Base-by-base conservation (phyloP, 2,797 vertebrate species). In the Anguilla anguilla region DNA sequence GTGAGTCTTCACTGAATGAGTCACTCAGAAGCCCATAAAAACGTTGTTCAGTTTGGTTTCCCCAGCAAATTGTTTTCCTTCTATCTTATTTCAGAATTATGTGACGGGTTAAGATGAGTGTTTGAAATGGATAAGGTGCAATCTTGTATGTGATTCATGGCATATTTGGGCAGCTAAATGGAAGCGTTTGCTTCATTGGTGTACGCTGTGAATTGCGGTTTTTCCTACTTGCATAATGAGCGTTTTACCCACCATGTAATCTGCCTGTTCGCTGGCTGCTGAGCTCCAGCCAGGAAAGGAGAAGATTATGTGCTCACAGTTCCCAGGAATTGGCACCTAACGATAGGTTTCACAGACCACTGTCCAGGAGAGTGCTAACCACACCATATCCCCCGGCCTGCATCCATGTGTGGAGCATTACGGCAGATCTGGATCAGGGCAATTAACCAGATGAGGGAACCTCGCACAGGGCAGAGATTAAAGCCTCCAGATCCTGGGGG, bases 231-330 rank as follows among this genome's bases (percentile, higher is more conserved):
- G 67, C 11, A 43, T 79, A 39, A 43, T 35, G 74, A 77, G 72
- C 51, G 51, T 53, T 53, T 53, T 53, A 53, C 35, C 13, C 72
- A 39, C 28, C 35, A 15, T 39, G 25, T 69, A 69, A 69, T 69
- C 64, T 69, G 64, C n/a, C 64, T 69, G 25, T 77, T 77, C 39
- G 72, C 35, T 77, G 72, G n/a, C 72, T 35, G 74, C 74, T 19
- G 31, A 79, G 35, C 74, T 19, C 39, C 6, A 79, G 15, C 31
- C 35, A 79, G 31, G 35, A 77, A 39, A 77, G 17, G 15, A 77
- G 72, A 35, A 15, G 28, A 39, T 77, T 39, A 77, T 69, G 25
- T n/a, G 64, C 64, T 69, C 25, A n/a, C 64, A 69, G 64, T 69
- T 9, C 64, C 64, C 64, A 69, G 64, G 25, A 69, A 69, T 69